Evolutionary conservation across 2,113 vertebrate genomes (phyloP), one percentile per base, ranked within the genome.

Genomic region (Chaetura pelagica): DNA sequence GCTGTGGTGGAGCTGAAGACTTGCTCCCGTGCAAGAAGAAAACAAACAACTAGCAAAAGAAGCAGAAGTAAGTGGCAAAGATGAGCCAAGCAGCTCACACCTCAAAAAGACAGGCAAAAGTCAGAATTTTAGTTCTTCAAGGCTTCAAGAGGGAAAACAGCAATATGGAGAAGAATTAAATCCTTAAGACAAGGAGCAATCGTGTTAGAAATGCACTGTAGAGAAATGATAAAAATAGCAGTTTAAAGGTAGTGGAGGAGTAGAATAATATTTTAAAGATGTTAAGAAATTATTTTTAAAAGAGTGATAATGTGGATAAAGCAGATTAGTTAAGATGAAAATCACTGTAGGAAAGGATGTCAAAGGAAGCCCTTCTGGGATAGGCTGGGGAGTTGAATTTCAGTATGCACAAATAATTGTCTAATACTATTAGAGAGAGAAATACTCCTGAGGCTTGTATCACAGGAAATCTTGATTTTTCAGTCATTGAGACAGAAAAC

Each of bases 381-480:
- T 21, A 93, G 82, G 46, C 19, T 49, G 15, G 9, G 71, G 38
- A 91, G 54, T 27, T 85, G 49, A 97, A 80, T 92, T 85, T 86
- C n/a, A 63, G 32, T 83, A 71, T 38, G 84, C 94, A 90, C 71
- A 88, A 88, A 95, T 83, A 88, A 62, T 38, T 77, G 75, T 55
- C 83, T 86, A 93, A 86, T 51, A 35, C 24, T 83, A 49, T 77
- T 86, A 94, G 75, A 80, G 88, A 76, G 23, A 73, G 46, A 94
- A 79, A 85, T 69, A 80, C 75, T 92, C 85, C 72, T 62, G 95
- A 94, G 92, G 30, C 58, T 88, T 90, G 30, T 85, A 40, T 66
- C 46, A 66, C 26, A 58, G 83, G 67, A 90, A 90, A 88, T 80
- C 27, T 46, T 72, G 72, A 72, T 62, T 88, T 92, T 75, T 85